Base-by-base conservation (phyloP, 2,888 invertebrate genomes). In the Drosophila greeni region DNA sequence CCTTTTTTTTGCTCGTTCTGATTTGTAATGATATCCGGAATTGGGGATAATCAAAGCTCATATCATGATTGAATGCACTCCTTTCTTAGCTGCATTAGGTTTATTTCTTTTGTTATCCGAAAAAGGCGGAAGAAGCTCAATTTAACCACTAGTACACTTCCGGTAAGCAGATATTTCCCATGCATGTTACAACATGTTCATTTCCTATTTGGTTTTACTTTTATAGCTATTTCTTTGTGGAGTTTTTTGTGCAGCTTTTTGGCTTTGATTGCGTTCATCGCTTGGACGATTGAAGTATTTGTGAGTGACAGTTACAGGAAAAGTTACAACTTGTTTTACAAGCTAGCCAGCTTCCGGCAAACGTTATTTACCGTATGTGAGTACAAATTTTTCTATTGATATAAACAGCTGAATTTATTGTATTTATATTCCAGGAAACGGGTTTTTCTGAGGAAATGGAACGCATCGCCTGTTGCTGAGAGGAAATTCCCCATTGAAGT, bases 321-420 rank as follows among this genome's bases (percentile, higher is more conserved):
- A n/a, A 18, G 24, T 18, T 14, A 5, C n/a, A 20, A 20, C 31
- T 24, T 56, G 18, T 37, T 45, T 9, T 14, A n/a, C 56, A 45
- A 33, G 23, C 18, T 31, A 6, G 16, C 20, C 29, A 26, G 20
- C n/a, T 33, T 60, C 45, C 58, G 58, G 18, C 1, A 23, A n/a
- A 14, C 20, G 26, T 34, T 34, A 33, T 12, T 33, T 33, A 31
- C 43, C 2, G 24, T 33, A 14, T 26, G 54, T 33, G 36, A 55
- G n/a, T n/a, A n/a, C n/a, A 47, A 47, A 37, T 49, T 56, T 26
- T 12, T 36, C 29, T 37, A 31, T 56, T 51, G 14, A 31, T 51
- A 39, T 29, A 51, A 31, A 31, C 23, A 56, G 9, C 7, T 29
- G 3, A 14, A 18, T 45, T 33, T 12, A 2, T 43, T 33, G 9